Evolutionary conservation across 1,140 invertebrate genomes (phyloP).

Genomic region (Drosophila persimilis): DNA sequence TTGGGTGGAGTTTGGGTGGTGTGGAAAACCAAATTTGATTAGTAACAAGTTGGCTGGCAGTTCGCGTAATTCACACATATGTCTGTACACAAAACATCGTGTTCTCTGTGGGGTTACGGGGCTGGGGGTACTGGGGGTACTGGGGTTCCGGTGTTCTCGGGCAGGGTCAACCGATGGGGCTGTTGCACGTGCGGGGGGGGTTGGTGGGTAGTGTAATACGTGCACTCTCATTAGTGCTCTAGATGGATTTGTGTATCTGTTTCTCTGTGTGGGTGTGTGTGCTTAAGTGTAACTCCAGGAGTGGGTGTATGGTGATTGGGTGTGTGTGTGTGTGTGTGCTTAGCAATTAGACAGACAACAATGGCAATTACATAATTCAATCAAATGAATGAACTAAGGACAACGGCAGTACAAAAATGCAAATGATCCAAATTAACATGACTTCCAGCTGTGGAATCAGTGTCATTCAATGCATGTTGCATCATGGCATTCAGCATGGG

Average conservation of each 20-base stretch:
- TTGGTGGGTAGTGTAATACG: background rate
- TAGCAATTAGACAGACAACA: conserved; percentile 69
- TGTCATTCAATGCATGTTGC: conserved; percentile 5
- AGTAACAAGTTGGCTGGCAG: conserved; percentile 33
- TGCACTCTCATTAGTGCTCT: conserved; percentile 24
- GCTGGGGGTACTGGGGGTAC: background rate
- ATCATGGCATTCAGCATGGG: conserved; percentile 8
- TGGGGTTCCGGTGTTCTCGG: background rate
- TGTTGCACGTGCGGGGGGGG: conserved; percentile 31
- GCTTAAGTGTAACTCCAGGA: background rate
- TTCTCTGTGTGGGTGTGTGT: conserved; percentile 18
- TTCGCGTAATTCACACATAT: conserved; percentile 37
- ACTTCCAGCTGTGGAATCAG: conserved; percentile 37
- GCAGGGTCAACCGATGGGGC: conserved; percentile 4
- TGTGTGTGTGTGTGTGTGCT: conserved; percentile 48
- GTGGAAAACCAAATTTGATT: conserved; percentile 47
- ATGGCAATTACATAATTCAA: conserved; percentile 78
- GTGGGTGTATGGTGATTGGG: background rate
- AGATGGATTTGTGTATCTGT: too few species aligned
- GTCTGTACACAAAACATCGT: conserved; percentile 54
- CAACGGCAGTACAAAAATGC: conserved; percentile 61
- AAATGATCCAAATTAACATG: conserved; percentile 71
- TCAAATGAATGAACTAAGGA: conserved; percentile 76
- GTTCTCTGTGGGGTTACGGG: conserved; percentile 37
- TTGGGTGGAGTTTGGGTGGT: background rate